These are phyloP conservation scores for Azemiops feae DNA, from an alignment of 2,113 vertebrate genomes.

Conservation along the genomic window DNA sequence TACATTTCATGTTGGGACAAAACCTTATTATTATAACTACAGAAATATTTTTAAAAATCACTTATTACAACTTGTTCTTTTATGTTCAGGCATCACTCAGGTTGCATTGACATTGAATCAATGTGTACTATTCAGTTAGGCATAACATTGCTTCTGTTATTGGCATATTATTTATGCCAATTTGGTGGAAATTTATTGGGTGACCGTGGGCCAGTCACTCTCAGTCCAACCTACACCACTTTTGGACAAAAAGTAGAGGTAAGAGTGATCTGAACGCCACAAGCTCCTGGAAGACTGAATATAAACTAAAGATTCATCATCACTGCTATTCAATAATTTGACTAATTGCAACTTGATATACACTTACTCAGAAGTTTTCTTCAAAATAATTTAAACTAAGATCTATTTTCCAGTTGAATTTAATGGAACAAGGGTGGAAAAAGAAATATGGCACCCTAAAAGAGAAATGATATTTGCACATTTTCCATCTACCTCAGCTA, in stretches of 20 bases:
- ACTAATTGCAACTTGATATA: neutral
- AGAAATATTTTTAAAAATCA: neutral
- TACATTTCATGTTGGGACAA: neutral
- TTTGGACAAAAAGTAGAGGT: neutral
- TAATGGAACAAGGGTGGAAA: neutral
- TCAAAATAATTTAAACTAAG: neutral
- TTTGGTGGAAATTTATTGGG: neutral
- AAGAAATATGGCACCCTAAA: neutral
- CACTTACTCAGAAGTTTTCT: neutral
- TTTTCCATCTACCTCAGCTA: neutral
- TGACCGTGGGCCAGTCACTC: neutral
- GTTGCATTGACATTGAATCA: neutral
- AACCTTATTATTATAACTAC: neutral
- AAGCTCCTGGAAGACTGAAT: neutral
- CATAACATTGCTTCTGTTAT: neutral
- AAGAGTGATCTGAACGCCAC: neutral
- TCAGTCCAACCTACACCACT: neutral
- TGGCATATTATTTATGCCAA: neutral
- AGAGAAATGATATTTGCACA: neutral
- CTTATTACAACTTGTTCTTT: neutral
- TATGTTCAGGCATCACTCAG: neutral
- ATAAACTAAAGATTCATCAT: neutral
- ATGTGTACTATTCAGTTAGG: neutral
- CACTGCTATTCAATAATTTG: neutral
- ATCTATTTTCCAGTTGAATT: neutral